Evolutionary conservation across 2,113 vertebrate genomes (phyloP), one percentile per base, ranked within the genome.

Genomic region (Sterrhoptilus dennistouni): DNA sequence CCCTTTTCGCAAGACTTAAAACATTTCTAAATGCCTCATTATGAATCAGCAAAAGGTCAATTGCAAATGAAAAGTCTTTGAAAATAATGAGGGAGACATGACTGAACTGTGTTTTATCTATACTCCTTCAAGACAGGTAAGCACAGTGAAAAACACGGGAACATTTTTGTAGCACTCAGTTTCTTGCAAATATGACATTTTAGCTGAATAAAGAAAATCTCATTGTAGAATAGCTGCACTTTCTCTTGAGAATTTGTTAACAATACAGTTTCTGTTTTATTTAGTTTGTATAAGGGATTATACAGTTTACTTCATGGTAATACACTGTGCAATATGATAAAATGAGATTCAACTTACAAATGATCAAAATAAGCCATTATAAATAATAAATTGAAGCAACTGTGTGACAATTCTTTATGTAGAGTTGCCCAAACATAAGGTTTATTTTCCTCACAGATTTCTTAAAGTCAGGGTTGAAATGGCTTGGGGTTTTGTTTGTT

Each of bases 11-110:
- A 92, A 64, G 70, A 72, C 23, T 82, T 90, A 72, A 85, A 93
- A 31, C 19, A 47, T 74, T 94, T 91, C 72, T 81, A 91, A 96
- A 94, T 50, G 29, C 21, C 19, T 95, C 66, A 89, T 94, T 95
- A 87, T 69, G 27, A 92, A 91, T 85, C 70, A 60, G 36, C 11
- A 60, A 96, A 96, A 97, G 94, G 94, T 95, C 83, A 95, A 53
- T 54, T 94, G 77, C 50, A 93, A 94, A 97, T 84, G 27, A 91
- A 91, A 77, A 89, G 15, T 63, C 53, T 61, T 70, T 42, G 68
- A 56, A 95, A 96, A 65, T 65, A 88, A 86, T 36, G 45, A 63
- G 13, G 47, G 36, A 82, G 8, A 49, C 27, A 24, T 53, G 19
- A 50, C 54, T 88, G 53, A 92, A 53, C 17, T 82, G 12, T 49